Evolutionary conservation across 2,888 invertebrate genomes (phyloP).

Genomic region (Eueremaeus valkanovi): DNA sequence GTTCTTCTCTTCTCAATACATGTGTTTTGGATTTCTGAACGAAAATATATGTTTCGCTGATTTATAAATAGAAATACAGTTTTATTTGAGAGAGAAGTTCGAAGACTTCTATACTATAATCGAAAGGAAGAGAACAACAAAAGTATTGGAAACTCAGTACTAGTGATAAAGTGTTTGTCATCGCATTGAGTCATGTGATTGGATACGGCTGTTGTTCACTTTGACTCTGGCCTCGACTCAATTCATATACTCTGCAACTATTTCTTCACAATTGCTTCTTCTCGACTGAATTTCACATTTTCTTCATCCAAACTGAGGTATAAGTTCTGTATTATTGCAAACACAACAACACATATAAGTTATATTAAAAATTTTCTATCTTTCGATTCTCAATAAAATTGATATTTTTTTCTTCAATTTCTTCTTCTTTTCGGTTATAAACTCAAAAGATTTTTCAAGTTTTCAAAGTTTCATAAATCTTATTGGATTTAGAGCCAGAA

Average conservation of each 20-base stretch:
- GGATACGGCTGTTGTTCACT: conserved; percentile 6
- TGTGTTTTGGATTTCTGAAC: neutral
- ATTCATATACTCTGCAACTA: conserved; percentile 5
- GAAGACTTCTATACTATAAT: too few relatives aligned
- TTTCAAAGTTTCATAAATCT: conserved; percentile 18
- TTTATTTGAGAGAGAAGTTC: neutral
- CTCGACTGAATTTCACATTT: neutral
- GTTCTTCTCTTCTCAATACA: neutral
- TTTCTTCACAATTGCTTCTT: conserved; percentile 1
- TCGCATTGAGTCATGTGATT: neutral
- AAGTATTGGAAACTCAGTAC: conserved; percentile 9
- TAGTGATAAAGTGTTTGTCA: conserved; percentile 24
- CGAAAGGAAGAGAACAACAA: too few relatives aligned
- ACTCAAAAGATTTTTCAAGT: conserved; percentile 4
- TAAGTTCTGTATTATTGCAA: neutral
- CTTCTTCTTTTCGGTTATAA: neutral
- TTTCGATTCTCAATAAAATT: neutral
- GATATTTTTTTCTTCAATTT: conserved; percentile 1
- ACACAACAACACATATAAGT: neutral
- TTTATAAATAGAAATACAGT: neutral
- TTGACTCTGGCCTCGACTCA: neutral
- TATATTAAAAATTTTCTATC: conserved; percentile 13
- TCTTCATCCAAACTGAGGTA: neutral
- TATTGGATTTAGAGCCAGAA: conserved; percentile 3
- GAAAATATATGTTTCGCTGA: neutral